Conservation (phyloP, 2,113 vertebrate genomes). For the Pelecanoides urinatrix region DNA sequence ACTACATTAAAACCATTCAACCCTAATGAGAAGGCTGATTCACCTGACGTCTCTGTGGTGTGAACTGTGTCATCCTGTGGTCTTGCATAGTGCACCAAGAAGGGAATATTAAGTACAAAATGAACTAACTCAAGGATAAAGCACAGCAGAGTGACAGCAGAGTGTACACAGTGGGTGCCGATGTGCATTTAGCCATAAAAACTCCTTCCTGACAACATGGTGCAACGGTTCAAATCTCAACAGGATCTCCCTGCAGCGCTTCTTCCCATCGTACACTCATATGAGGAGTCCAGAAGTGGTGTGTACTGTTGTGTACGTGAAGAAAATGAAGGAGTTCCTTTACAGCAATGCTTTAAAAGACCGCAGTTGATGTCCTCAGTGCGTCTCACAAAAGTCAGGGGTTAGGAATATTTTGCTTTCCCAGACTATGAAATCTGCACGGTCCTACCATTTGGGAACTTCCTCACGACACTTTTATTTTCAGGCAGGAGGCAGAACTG, state of each 20-base stretch:
- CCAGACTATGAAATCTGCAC: background rate
- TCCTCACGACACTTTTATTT: background rate
- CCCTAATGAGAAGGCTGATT: background rate
- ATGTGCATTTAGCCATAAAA: background rate
- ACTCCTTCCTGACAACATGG: background rate
- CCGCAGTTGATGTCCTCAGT: background rate
- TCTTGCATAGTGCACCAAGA: background rate
- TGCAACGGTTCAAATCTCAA: background rate
- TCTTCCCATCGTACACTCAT: background rate
- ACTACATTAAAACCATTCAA: background rate
- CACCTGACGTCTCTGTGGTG: background rate
- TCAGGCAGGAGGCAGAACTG: background rate
- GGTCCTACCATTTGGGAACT: background rate
- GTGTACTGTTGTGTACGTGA: background rate
- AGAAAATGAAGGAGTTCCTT: background rate
- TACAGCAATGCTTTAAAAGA: background rate
- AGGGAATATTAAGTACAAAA: background rate
- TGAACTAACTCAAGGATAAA: background rate
- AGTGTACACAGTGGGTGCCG: background rate
- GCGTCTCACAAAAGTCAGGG: background rate
- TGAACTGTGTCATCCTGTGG: background rate
- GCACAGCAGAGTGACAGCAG: background rate
- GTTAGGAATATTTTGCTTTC: background rate
- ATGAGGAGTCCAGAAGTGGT: background rate
- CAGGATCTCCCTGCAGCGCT: background rate